These are phyloP conservation scores for Discoglossus pictus DNA, from an alignment of 2,797 vertebrate species.

Conservation along the genomic window DNA sequence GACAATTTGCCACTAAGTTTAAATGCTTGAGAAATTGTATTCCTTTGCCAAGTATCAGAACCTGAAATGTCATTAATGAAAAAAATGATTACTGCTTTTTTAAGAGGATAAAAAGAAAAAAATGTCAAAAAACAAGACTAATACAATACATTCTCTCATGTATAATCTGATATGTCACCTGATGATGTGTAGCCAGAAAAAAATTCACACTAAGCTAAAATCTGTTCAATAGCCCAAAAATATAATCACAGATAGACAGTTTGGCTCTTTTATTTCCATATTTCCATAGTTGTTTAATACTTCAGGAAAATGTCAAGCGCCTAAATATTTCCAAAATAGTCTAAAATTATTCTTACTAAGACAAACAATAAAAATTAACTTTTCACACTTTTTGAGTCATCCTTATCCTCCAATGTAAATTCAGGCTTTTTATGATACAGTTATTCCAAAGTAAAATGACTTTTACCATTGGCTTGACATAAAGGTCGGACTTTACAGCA, in stretches of 20 bases:
- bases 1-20: conserved; percentile 42
- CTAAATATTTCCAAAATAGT: neutral
- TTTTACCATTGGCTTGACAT: conserved; percentile 38
- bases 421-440: conserved; percentile 26
- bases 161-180: conserved; percentile 3
- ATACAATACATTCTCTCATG: conserved; percentile 3
- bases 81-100: no score
- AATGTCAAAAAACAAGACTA: conserved; percentile 11
- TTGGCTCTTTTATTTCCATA: neutral
- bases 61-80: conserved; percentile 33
- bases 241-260: neutral
- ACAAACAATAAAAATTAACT: neutral
- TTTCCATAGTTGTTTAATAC: no score
- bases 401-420: conserved; percentile 38
- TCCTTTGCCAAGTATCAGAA: conserved; percentile 39
- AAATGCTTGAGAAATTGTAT: conserved; percentile 29
- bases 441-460: conserved; percentile 35
- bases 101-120: conserved; percentile 15
- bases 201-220: conserved; percentile 8
- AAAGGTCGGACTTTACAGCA: neutral
- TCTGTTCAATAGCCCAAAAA: neutral
- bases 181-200: neutral
- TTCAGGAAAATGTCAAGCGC: no score
- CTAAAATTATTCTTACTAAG: neutral
- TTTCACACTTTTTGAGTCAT: conserved; percentile 14